These are phyloP conservation scores for Daboia siamensis DNA, from an alignment of 2,113 vertebrate genomes.

Conservation along the genomic window DNA sequence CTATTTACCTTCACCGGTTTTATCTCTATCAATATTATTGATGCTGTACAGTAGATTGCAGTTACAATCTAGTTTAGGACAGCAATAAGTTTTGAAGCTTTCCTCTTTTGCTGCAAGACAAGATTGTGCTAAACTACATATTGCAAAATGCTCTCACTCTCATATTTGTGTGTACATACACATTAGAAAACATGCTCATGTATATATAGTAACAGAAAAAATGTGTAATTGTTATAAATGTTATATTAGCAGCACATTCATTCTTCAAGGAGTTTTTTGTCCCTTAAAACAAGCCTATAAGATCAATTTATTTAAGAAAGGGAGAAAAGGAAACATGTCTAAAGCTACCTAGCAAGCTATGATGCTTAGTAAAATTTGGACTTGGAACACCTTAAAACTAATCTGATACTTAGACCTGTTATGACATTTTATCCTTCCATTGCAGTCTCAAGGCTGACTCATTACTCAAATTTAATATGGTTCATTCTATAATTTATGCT, in stretches of 20 bases:
- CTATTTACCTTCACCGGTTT: constrained; percentile 50
- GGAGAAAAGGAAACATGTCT: not conserved
- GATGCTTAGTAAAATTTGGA: not conserved
- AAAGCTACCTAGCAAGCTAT: not conserved
- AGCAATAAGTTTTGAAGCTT: not conserved
- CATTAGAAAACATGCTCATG: not conserved
- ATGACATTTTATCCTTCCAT: not conserved
- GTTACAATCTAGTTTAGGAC: constrained; percentile 49
- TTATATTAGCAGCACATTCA: not conserved
- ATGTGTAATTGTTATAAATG: not conserved
- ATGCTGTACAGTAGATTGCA: constrained; percentile 25
- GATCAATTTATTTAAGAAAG: not conserved
- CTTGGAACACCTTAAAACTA: not conserved
- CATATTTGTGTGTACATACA: not conserved
- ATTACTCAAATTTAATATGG: not conserved
- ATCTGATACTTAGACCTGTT: not conserved
- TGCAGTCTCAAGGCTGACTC: not conserved
- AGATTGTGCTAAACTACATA: constrained; percentile 41
- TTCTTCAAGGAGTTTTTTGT: not conserved
- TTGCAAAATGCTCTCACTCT: not conserved
- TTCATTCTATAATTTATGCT: not conserved
- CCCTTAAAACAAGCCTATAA: not conserved
- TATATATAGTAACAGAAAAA: not conserved
- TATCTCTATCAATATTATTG: constrained; percentile 49
- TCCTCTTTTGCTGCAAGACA: not conserved